Conservation (phyloP, 2,797 vertebrate species). For the Molossus alvarezi region DNA sequence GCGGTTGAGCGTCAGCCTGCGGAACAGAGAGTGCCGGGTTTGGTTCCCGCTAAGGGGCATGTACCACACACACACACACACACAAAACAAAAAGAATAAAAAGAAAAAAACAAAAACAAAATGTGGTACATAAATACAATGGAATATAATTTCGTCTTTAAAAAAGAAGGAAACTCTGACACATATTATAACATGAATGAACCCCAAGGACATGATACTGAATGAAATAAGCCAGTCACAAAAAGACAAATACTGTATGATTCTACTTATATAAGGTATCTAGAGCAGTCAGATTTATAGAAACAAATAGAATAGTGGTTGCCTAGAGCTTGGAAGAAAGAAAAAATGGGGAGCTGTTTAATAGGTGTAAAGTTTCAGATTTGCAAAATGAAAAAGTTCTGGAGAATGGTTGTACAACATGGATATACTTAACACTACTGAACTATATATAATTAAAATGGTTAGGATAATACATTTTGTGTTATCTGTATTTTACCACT, state of each 20-base stretch:
- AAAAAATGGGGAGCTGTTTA: not conserved
- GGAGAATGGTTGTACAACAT: slow-evolving; percentile 24
- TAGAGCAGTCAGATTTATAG: not conserved
- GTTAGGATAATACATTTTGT: slow-evolving; percentile 32
- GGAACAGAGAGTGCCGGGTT: too few species aligned
- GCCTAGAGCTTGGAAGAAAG: not conserved
- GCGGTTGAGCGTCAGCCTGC: too few species aligned
- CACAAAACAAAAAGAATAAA: too few species aligned
- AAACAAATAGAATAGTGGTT: slow-evolving; percentile 5
- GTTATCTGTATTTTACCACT: not conserved
- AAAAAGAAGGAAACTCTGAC: slow-evolving; percentile 34
- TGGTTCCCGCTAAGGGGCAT: too few species aligned
- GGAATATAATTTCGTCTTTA: not conserved
- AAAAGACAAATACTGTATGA: slow-evolving; percentile 9
- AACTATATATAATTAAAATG: not conserved
- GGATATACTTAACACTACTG: not conserved
- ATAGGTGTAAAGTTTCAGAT: not conserved
- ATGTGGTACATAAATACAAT: not conserved
- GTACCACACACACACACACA: too few species aligned
- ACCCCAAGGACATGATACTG: not conserved
- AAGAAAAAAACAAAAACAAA: not conserved
- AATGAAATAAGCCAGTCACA: slow-evolving; percentile 12
- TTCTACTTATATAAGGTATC: not conserved
- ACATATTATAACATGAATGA: not conserved
- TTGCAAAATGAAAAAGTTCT: not conserved